phyloP scores from a whole-genome alignment of 2,888 invertebrate species.

The Pasiphila rectangulata region DNA sequence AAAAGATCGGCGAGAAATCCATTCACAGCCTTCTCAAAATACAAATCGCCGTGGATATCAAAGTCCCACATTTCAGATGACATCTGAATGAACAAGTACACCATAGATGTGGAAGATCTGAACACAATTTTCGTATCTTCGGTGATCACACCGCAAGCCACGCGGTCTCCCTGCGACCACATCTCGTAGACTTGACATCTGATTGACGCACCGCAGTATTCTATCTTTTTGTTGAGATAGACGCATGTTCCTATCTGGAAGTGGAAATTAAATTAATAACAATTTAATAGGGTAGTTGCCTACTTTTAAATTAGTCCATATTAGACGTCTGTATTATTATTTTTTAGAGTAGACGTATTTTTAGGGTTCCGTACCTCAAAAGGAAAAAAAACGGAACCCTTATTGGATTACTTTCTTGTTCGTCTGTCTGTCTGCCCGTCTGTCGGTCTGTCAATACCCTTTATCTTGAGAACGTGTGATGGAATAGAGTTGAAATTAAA shows the following conservation, averaged over 20 bases:
- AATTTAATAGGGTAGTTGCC: no score
- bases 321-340: no score
- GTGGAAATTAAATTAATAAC: no score
- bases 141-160: constrained; percentile 96
- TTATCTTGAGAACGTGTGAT: no score
- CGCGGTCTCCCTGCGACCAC: constrained; percentile 97
- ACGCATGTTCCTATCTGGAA: constrained; percentile 93
- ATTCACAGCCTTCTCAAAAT: constrained; percentile 98
- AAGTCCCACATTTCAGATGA: constrained; percentile 99
- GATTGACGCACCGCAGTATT: constrained; percentile 92
- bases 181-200: constrained; percentile 96
- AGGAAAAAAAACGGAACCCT: no score
- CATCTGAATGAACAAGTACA: constrained; percentile 98
- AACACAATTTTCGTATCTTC: constrained; percentile 98
- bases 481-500: no score
- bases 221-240: constrained; percentile 96
- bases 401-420: no score
- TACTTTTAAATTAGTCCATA: no score
- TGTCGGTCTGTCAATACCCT: no score
- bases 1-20: constrained; percentile 98
- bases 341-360: no score
- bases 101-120: constrained; percentile 97
- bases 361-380: no score
- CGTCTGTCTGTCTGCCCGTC: no score
- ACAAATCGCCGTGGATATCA: constrained; percentile 98